A percentile compares a stretch with the other conserved stretches of the same genome.
phyloP scores from a whole-genome alignment of 1,140 invertebrate genomes.

The Bombus picipes region DNA sequence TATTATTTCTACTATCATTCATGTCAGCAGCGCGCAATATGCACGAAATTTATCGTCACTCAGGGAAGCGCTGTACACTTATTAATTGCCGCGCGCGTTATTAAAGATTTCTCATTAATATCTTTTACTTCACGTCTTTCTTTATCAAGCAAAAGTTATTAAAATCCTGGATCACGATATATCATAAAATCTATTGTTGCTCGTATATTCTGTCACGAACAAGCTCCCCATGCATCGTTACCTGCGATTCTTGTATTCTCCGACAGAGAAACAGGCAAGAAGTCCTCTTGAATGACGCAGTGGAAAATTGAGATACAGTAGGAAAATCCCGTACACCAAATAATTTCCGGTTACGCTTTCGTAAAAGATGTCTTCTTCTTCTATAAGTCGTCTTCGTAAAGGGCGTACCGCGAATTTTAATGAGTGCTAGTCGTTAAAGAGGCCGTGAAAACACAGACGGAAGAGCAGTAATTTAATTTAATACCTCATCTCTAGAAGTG shows the following conservation, averaged over 20 bases:
- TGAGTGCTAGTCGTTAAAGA: constrained; percentile 16
- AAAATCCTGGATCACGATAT: neutral
- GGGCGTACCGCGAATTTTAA: constrained; percentile 14
- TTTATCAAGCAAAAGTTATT: neutral
- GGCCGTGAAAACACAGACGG: constrained; percentile 7
- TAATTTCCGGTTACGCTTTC: neutral
- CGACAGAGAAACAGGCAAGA: too few relatives aligned
- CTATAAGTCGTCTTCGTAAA: neutral
- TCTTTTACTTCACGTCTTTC: too few relatives aligned
- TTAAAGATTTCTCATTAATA: neutral
- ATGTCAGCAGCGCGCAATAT: neutral
- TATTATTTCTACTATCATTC: neutral
- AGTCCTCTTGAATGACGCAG: too few relatives aligned
- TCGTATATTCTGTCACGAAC: neutral
- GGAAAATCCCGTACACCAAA: neutral
- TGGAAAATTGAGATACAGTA: neutral
- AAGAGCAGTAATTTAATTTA: constrained; percentile 30
- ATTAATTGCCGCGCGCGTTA: neutral
- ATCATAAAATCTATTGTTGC: neutral
- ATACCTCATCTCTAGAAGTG: neutral
- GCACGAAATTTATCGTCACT: neutral
- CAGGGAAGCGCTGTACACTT: neutral
- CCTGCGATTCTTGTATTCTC: neutral
- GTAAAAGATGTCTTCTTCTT: too few relatives aligned
- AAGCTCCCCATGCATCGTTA: neutral